Conservation (phyloP, 1,140 invertebrate genomes). For the Mercenaria mercenaria region DNA sequence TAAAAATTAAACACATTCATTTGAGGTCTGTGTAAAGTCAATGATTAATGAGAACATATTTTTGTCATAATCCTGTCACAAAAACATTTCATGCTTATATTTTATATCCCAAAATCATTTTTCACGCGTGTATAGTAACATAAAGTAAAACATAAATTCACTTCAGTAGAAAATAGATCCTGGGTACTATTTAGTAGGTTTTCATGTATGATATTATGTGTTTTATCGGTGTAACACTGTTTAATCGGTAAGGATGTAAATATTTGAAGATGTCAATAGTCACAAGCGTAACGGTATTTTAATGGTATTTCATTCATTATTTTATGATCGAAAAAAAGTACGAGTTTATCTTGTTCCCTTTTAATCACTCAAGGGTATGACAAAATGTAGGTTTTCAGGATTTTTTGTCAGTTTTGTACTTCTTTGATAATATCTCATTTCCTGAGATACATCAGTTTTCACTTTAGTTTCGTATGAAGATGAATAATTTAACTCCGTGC, state of each 20-base stretch:
- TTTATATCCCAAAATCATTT: not conserved
- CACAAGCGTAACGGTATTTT: not conserved
- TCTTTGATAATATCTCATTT: not conserved
- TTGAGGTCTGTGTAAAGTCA: no score
- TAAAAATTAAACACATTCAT: no score
- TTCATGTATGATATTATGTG: not conserved
- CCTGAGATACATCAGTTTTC: not conserved
- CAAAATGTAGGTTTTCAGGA: not conserved
- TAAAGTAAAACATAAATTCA: not conserved
- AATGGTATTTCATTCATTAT: conserved; percentile 4
- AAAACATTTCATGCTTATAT: no score
- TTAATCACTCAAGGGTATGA: conserved; percentile 5
- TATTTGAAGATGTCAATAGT: not conserved
- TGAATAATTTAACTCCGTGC: no score
- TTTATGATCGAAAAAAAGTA: not conserved
- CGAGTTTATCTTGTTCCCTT: not conserved
- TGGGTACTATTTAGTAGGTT: no score
- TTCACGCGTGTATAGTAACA: not conserved
- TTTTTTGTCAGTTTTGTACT: not conserved
- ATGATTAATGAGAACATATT: no score
- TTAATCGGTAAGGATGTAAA: not conserved
- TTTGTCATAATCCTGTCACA: no score
- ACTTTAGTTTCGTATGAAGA: no score
- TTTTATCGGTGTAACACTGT: not conserved
- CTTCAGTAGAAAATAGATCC: no score